phyloP scores from a whole-genome alignment of 2,797 vertebrate genomes.

The Acanthornis magna region DNA sequence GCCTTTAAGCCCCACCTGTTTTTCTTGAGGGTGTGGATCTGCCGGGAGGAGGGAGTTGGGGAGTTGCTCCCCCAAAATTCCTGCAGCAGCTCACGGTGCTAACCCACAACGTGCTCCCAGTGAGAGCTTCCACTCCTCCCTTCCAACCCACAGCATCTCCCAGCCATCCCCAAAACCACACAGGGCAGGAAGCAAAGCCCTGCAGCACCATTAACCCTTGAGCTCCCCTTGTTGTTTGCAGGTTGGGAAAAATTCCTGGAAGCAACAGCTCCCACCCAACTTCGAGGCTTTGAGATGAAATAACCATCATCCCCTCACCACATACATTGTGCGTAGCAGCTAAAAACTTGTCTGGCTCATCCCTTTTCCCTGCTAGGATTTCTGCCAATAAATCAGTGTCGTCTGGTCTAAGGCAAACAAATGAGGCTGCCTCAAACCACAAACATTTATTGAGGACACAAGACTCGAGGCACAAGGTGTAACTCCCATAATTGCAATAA shows the following conservation, averaged over 20 bases:
- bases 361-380: slow-evolving; percentile 8
- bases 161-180: background rate
- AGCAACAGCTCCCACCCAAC: background rate
- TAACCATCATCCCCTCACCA: background rate
- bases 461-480: background rate
- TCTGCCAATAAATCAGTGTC: slow-evolving; percentile 40
- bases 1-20: background rate
- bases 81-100: background rate
- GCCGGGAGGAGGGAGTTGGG: background rate
- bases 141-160: background rate
- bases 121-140: background rate
- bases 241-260: background rate
- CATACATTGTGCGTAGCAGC: background rate
- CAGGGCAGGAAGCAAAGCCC: background rate
- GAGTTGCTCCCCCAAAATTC: background rate
- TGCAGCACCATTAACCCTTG: background rate
- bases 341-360: slow-evolving; percentile 5
- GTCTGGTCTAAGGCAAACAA: slow-evolving; percentile 33
- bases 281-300: background rate
- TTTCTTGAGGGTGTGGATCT: background rate
- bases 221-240: background rate
- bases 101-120: no score
- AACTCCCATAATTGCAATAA: background rate
- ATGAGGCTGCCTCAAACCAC: slow-evolving; percentile 1
- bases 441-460: slow-evolving; percentile 10